Evolutionary conservation across 2,888 invertebrate species (phyloP), one percentile per base, ranked within the genome.

Genomic region (Erannis defoliaria): DNA sequence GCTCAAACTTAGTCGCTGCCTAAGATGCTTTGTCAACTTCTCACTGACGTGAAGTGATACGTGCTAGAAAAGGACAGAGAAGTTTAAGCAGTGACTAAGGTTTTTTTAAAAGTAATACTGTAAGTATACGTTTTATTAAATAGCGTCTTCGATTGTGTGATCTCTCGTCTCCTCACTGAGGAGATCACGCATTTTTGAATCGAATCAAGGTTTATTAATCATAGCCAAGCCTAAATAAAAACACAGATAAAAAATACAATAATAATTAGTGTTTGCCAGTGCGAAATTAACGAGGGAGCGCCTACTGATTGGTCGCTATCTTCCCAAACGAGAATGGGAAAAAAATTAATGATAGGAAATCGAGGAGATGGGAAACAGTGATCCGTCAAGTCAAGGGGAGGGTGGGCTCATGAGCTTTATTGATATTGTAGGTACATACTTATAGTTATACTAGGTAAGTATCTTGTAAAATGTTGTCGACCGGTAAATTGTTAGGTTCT

Each of bases 261-360:
- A 67, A 54, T 62, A 69, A 73, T 73, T 63, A 68, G 68, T 72
- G 40, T 53, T 55, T 37, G 45, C 56, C 48, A 62, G 59, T 43
- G 53, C 43, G 49, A 65, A 70, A 72, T 71, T 68, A 71, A 73
- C 70, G 72, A 60, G 35, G 35, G 55, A 54, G 55, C 54, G 57
- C 62, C 55, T 42, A 19, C 49, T 61, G 73, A 72, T 72, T 67
- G 63, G 64, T 62, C 43, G 56, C 68, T 55, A 66, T 72, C 68
- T 64, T 66, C 66, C 48, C 37, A 21, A 60, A 67, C 59, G 60
- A 53, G 59, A 67, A 59, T 60, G 63, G 54, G 59, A 55, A 70
- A 71, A 69, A 70, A 71, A 73, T 67, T 71, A 70, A 71, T 71
- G 73, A 69, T 64, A 62, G 68, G 58, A 71, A 71, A 73, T 70